These are phyloP conservation scores for Drosophila asahinai DNA, from an alignment of 1,140 invertebrate species.

Conservation along the genomic window DNA sequence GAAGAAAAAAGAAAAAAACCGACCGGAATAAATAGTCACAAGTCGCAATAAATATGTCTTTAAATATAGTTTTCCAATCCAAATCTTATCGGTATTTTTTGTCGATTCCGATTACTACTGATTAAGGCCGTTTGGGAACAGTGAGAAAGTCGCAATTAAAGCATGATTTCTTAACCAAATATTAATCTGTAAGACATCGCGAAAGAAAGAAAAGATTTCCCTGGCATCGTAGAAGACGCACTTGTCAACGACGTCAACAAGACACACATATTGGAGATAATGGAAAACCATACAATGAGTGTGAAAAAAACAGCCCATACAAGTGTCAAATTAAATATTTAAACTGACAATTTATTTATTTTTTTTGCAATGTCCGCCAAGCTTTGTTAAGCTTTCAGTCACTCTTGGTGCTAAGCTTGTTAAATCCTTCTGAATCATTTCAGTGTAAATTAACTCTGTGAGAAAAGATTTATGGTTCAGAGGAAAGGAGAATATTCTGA, in stretches of 20 bases:
- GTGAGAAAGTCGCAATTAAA: neutral
- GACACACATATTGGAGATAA: constrained; percentile 13
- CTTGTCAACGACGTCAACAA: constrained; percentile 7
- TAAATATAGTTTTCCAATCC: constrained; percentile 5
- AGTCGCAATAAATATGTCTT: neutral
- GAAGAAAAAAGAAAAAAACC: too few species aligned
- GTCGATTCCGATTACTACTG: constrained; percentile 15
- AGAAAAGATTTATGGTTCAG: neutral
- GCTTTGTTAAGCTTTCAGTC: neutral
- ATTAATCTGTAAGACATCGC: neutral
- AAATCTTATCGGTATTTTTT: constrained; percentile 30
- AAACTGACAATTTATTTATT: constrained; percentile 17
- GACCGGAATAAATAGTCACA: neutral
- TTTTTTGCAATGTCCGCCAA: constrained; percentile 1
- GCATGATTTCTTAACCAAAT: neutral
- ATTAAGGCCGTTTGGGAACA: constrained; percentile 11
- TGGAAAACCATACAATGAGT: constrained; percentile 15
- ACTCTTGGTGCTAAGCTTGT: neutral
- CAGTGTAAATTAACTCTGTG: neutral
- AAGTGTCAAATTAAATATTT: constrained; percentile 37
- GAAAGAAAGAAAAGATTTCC: constrained; percentile 12
- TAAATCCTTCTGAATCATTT: constrained; percentile 7
- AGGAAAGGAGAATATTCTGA: neutral
- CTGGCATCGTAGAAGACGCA: constrained; percentile 5
- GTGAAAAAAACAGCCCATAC: constrained; percentile 19